Conservation (phyloP, 2,888 invertebrate species). For the Pandemis corylana region DNA sequence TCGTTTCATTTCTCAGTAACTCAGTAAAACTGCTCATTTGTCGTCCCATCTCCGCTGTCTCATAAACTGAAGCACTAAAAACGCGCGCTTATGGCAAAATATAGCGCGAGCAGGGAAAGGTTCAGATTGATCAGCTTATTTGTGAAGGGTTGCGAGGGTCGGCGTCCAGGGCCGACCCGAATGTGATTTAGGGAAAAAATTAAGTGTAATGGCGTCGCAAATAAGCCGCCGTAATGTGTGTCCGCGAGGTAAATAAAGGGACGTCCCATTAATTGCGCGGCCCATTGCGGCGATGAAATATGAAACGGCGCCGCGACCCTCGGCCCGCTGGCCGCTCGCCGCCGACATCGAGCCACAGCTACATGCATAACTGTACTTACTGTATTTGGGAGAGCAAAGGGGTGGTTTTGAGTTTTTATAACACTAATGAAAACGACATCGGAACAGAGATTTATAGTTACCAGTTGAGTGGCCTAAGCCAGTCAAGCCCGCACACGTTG, state of each 20-base stretch:
- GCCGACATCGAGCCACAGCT: constrained; percentile 35
- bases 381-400: neutral
- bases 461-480: neutral
- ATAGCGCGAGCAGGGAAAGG: constrained; percentile 1
- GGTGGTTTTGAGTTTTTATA: neutral
- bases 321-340: constrained; percentile 44
- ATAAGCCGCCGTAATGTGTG: constrained; percentile 13
- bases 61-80: neutral
- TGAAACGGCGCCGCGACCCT: constrained; percentile 49
- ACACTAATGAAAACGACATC: neutral
- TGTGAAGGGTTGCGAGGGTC: constrained; percentile 2
- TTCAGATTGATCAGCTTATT: constrained; percentile 6
- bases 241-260: constrained; percentile 13
- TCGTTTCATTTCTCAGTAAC: neutral
- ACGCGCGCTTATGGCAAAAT: neutral
- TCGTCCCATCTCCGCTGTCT: neutral
- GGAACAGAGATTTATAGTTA: neutral
- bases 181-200: constrained; percentile 21
- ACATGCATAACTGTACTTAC: neutral
- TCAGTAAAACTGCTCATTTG: neutral
- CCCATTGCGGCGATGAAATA: constrained; percentile 8
- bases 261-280: neutral
- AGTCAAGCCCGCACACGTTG: neutral
- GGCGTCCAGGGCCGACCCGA: neutral
- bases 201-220: constrained; percentile 19